Evolutionary conservation across 2,113 vertebrate genomes (phyloP), one percentile per base, ranked within the genome.

Genomic region (Halcyon senegalensis): DNA sequence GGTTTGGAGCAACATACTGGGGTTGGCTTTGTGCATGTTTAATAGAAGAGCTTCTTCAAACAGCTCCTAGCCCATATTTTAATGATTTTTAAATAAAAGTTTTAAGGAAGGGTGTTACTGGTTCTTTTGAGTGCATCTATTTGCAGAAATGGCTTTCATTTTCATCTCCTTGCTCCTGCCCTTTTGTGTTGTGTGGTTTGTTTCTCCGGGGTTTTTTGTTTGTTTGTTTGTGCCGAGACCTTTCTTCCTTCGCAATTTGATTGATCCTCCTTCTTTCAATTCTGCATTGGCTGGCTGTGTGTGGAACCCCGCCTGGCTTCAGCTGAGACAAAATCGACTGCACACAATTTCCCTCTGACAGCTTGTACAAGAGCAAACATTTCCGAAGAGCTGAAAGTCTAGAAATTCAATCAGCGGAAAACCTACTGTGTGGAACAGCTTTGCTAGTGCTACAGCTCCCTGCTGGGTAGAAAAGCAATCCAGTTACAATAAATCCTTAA

Each of bases 401-500:
- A 96, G 95, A 97, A 97, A 97, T 97, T 97, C 96, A 96, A 97
- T 97, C 97, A 97, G 91, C 69, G 89, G 96, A 96, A 97, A 97
- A 96, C 96, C 97, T 96, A 96, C 96, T 95, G 97, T 91, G 95
- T 97, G 92, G 94, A 96, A 96, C 93, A 95, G 97, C 96, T 97
- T 97, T 97, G 96, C 97, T 95, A 94, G 94, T 81, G 93, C 95
- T 97, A 70, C 91, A 96, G 95, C 94, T 97, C 96, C 97, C 96
- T 93, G 96, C 97, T 97, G 97, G 91, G 97, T 95, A 97, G 96
- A 96, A 97, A 97, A 97, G 97, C 97, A 97, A 96, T 97, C 95
- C 97, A 95, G 97, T 97, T 97, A 97, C 97, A 97, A 97, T 97
- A 97, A 97, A 97, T 97, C 97, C 97, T 97, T 97, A 97, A 96